phyloP scores from a whole-genome alignment of 2,113 vertebrate genomes.

The Rhea pennata region DNA sequence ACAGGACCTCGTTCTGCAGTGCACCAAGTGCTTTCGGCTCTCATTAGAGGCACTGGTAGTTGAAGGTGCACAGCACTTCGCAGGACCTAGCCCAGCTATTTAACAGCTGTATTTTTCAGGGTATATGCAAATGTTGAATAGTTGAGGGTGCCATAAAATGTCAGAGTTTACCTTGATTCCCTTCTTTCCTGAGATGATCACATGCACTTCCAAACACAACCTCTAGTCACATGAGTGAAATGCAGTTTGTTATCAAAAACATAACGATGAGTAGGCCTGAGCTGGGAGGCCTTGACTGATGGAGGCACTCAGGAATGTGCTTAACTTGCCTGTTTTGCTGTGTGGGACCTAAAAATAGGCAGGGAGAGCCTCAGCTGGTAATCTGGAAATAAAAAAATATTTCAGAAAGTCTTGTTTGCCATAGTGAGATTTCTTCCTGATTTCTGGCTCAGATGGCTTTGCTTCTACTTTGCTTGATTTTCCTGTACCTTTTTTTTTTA shows the following conservation, averaged over 20 bases:
- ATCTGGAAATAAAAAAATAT: not conserved
- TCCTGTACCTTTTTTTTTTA: not conserved
- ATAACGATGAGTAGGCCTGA: not conserved
- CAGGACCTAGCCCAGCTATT: constrained; percentile 42
- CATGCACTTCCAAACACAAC: not conserved
- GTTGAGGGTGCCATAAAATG: constrained; percentile 36
- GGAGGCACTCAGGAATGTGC: not conserved
- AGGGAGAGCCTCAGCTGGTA: not conserved
- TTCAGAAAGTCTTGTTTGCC: not conserved
- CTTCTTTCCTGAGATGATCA: constrained; percentile 6
- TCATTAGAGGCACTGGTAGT: not conserved
- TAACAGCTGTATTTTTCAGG: constrained; percentile 33
- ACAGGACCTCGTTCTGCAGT: not conserved
- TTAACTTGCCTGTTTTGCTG: not conserved
- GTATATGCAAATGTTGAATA: constrained; percentile 32
- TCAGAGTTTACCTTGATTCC: constrained; percentile 25
- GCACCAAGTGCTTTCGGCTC: not conserved
- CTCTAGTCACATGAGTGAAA: not conserved
- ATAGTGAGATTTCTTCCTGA: not conserved
- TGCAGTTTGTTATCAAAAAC: constrained; percentile 21
- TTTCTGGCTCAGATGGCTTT: not conserved
- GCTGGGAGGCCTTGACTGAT: not conserved
- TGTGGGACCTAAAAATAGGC: not conserved
- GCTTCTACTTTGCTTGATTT: not conserved
- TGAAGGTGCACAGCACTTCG: not conserved